Evolutionary conservation across 2,113 vertebrate genomes (phyloP), one percentile per base, ranked within the genome.

Genomic region (Nanorana parkeri): DNA sequence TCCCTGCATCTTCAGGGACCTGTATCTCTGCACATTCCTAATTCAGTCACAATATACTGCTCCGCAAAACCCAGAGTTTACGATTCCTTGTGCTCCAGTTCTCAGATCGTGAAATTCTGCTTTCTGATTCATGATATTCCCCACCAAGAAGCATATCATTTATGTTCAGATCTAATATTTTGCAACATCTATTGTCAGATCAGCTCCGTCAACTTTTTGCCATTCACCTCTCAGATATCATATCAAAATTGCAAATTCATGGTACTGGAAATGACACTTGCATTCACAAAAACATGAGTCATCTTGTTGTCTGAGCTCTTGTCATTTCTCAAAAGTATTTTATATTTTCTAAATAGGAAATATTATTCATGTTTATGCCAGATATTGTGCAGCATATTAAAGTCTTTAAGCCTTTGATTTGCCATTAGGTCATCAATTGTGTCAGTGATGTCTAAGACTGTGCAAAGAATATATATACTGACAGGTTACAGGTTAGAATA

Each of bases 351-450:
- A 71, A 80, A 32, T 56, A 67, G 78, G 56, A 80, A 80, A 28
- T 72, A 32, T 64, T 80, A 51, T 72, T 72, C 36, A 80, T 80
- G 67, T 72, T 63, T 72, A 68, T 80, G 32, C 56, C 55, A 72
- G 68, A 63, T 63, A 69, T n/a, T n/a, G n/a, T n/a, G n/a, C 32
- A 32, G 41, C 28, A 80, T 72, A 68, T 80, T 63, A 80, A 47
- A 80, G 56, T 69, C 20, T 56, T 80, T 71, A 71, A 61, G 78
- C 78, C 78, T 80, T 71, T 80, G 78, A 72, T 56, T 80, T 72
- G 56, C 55, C 68, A 63, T 72, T 71, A 72, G 78, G 68, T 72
- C 78, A 80, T 80, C 78, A 80, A 28, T 72, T 51, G 32, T 61
- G 66, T 72, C 78, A 80, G 47, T 64, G 68, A 80, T 67, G 47